phyloP scores from a whole-genome alignment of 2,888 invertebrate species.

The Margaritifera margaritifera region DNA sequence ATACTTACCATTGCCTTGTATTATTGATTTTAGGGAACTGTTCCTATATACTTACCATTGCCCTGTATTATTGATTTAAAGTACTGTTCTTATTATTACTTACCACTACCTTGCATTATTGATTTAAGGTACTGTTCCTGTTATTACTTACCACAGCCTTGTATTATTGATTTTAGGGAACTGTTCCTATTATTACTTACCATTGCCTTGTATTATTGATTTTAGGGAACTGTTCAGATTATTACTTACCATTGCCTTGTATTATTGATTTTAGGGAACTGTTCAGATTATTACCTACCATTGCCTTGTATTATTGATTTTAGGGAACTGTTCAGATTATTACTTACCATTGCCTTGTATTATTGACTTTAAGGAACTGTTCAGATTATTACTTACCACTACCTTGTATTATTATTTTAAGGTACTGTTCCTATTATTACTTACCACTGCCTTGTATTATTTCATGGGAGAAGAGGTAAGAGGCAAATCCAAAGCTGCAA shows the following conservation, averaged over 20 bases:
- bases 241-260: slow-evolving; percentile 77
- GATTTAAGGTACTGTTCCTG: too few species aligned
- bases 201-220: slow-evolving; percentile 83
- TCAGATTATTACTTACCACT: slow-evolving; percentile 74
- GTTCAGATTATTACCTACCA: slow-evolving; percentile 64
- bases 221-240: background rate
- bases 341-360: slow-evolving; percentile 80
- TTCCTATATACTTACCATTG: slow-evolving; percentile 74
- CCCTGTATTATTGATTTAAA: slow-evolving; percentile 81
- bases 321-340: background rate
- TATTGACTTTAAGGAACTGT: slow-evolving; percentile 73
- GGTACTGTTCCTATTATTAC: background rate
- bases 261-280: slow-evolving; percentile 78
- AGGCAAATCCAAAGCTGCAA: slow-evolving; percentile 97
- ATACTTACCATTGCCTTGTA: slow-evolving; percentile 78
- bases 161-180: slow-evolving; percentile 80
- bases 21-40: slow-evolving; percentile 76
- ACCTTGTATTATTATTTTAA: slow-evolving; percentile 81
- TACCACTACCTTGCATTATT: slow-evolving; percentile 83
- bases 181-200: slow-evolving; percentile 55
- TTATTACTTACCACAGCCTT: slow-evolving; percentile 75
- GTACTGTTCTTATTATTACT: background rate
- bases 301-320: slow-evolving; percentile 85
- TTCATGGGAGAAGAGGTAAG: slow-evolving; percentile 94
- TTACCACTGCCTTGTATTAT: slow-evolving; percentile 82